Evolutionary conservation across 1,140 invertebrate species (phyloP).

Genomic region (Hycleus cichorii): DNA sequence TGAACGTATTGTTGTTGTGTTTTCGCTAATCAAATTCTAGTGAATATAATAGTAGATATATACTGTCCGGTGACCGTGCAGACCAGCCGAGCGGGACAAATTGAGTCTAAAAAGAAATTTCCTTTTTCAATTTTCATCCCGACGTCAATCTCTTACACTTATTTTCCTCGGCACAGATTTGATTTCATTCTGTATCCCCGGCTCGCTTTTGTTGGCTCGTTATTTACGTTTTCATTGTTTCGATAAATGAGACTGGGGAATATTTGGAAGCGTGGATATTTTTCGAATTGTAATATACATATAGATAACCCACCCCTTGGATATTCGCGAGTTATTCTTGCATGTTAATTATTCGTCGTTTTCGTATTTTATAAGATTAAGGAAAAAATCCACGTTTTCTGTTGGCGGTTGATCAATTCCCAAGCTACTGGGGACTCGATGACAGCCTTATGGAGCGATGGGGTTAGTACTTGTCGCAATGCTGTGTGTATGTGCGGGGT

Average conservation of each 20-base stretch:
- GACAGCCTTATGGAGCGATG: too few species aligned
- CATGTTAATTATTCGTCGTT: too few species aligned
- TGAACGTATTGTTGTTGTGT: not conserved
- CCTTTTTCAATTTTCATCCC: conserved; percentile 41
- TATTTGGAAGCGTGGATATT: conserved; percentile 8
- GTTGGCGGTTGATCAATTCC: too few species aligned
- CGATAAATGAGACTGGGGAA: conserved; percentile 30
- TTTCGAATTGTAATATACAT: not conserved
- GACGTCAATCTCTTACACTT: conserved; percentile 39
- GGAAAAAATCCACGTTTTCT: too few species aligned
- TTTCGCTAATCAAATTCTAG: conserved; percentile 9
- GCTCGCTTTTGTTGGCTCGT: conserved; percentile 26
- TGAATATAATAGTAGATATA: not conserved
- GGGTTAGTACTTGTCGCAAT: too few species aligned
- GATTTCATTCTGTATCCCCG: conserved; percentile 34
- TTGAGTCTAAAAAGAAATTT: conserved; percentile 41
- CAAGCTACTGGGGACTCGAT: too few species aligned
- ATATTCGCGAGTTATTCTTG: too few species aligned
- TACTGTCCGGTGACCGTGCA: conserved; percentile 24
- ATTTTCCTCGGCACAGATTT: conserved; percentile 40
- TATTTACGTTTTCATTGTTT: conserved; percentile 37
- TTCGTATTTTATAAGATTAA: too few species aligned
- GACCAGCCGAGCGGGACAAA: conserved; percentile 36
- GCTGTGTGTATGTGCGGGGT: too few species aligned
- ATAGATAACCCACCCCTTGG: not conserved